Evolutionary conservation across 2,113 vertebrate species (phyloP), one percentile per base, ranked within the genome.

Genomic region (Calypte anna): DNA sequence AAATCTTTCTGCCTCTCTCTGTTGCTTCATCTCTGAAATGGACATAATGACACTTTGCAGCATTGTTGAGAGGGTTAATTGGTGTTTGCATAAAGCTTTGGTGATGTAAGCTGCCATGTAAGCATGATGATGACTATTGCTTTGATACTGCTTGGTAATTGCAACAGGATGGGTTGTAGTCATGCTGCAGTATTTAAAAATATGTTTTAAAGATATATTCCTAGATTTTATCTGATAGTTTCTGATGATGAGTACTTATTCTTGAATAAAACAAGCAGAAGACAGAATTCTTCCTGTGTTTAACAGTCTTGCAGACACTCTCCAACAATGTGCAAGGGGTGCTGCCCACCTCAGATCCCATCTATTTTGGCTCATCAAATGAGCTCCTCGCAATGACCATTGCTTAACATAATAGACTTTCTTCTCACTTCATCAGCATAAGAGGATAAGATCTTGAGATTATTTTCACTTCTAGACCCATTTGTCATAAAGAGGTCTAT

Each of bases 91-190:
- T 33, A 30, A 78, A 82, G 93, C 80, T 38, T 17, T 6, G 83
- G 50, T 91, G 93, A 94, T 59, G 86, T 90, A 74, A 95, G 74
- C 79, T 87, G 91, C 88, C 82, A 10, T 30, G 85, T 55, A 64
- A 91, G 88, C 86, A 55, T 3, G 27, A 14, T 14, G 79, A 59
- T 90, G 86, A 87, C 69, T 84, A 6, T 31, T 77, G 68, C 79
- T 82, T 78, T 64, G 69, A 83, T 81, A 82, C 80, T 36, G 67
- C 86, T 50, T 22, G 46, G 14, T 85, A 85, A 82, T 82, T 82
- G 66, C 54, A 5, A 24, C 61, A 79, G 80, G 66, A 17, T 30
- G 38, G 43, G 23, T 9, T 14, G n/a, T 8, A 76, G 54, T 72
- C 80, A 64, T 70, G 13, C 55, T 46, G 2, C 6, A 28, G 61